These are phyloP conservation scores for Athripsodes cinereus DNA, from an alignment of 2,888 invertebrate genomes.

Conservation along the genomic window DNA sequence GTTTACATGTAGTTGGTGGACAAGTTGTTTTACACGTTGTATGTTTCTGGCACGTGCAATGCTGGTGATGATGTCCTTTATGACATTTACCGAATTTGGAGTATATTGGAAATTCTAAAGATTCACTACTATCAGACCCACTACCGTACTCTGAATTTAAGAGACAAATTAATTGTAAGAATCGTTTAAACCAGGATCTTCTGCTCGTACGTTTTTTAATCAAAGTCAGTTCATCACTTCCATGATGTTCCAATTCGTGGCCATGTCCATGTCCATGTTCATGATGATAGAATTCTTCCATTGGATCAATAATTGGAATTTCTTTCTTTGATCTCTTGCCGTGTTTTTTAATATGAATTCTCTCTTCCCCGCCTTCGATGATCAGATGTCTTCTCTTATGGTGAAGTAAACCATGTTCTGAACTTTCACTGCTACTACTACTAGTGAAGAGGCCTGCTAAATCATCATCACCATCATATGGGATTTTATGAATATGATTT, in stretches of 20 bases:
- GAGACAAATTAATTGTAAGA: slow-evolving; percentile 6
- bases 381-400: background rate
- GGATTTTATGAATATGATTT: background rate
- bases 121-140: background rate
- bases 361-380: background rate
- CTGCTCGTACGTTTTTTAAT: background rate
- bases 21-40: too few species aligned
- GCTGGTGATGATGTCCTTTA: background rate
- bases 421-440: background rate
- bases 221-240: background rate
- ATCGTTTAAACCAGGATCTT: slow-evolving; percentile 6
- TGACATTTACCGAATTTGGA: background rate
- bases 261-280: background rate
- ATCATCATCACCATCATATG: background rate
- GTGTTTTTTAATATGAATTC: background rate
- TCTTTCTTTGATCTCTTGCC: background rate
- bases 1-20: too few species aligned
- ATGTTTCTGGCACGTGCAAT: background rate
- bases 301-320: background rate
- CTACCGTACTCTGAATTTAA: slow-evolving; percentile 3
- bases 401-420: background rate
- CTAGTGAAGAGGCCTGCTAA: background rate
- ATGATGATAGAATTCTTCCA: background rate
- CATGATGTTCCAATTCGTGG: too few species aligned
- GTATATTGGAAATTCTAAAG: background rate